Evolutionary conservation across 2,888 invertebrate species (phyloP).

Genomic region (Iselma pallidipennis): DNA sequence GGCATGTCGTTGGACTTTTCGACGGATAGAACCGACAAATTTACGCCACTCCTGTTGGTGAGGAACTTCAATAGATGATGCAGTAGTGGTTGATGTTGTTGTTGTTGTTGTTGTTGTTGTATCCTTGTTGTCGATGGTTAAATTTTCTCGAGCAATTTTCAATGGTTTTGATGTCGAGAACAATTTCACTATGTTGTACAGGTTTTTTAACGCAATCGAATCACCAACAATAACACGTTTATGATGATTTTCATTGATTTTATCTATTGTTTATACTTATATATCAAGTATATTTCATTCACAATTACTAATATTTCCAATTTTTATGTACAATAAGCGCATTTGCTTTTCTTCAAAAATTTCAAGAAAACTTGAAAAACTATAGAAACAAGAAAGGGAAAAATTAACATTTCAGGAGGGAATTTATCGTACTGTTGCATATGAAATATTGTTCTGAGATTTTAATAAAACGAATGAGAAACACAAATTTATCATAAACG

Average conservation of each 20-base stretch:
- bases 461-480: too few species aligned
- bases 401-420: background rate
- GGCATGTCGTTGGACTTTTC: conserved; percentile 55
- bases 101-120: background rate
- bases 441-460: too few species aligned
- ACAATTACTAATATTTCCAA: conserved; percentile 17
- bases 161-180: conserved; percentile 44
- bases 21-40: conserved; percentile 56
- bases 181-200: conserved; percentile 52
- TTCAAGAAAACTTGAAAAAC: conserved; percentile 25
- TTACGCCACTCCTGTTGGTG: conserved; percentile 54
- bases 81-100: conserved; percentile 20
- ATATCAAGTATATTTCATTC: background rate
- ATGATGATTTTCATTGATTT: background rate
- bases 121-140: conserved; percentile 47
- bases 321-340: conserved; percentile 40
- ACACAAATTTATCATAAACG: too few species aligned
- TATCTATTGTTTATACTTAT: conserved; percentile 15
- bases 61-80: conserved; percentile 32
- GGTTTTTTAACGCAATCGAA: conserved; percentile 33
- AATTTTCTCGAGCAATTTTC: conserved; percentile 51
- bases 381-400: conserved; percentile 18
- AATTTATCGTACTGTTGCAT: background rate
- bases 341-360: conserved; percentile 40
- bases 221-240: background rate